Percentiles rank a stretch among this genome's conserved stretches.
These are phyloP conservation scores for Xenopus borealis DNA, from an alignment of 2,113 vertebrate genomes.

Conservation along the genomic window DNA sequence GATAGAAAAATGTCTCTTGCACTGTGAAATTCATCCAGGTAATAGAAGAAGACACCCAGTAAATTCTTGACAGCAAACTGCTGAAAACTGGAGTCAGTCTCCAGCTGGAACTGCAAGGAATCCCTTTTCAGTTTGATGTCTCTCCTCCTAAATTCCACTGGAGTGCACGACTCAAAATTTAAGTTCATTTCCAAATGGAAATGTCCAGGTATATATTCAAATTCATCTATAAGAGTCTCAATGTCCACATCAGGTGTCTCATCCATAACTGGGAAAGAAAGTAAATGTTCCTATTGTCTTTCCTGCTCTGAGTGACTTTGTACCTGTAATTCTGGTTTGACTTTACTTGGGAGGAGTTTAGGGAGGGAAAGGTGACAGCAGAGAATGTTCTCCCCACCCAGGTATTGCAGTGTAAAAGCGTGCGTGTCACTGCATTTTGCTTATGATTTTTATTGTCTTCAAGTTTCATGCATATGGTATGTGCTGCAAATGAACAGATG, in stretches of 20 bases:
- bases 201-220: constrained; percentile 85
- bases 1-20: constrained; percentile 75
- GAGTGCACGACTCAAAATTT: constrained; percentile 74
- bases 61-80: constrained; percentile 73
- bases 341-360: constrained; percentile 41
- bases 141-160: constrained; percentile 60
- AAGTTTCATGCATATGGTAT: too few species aligned
- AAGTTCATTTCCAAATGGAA: constrained; percentile 84
- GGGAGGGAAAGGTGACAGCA: constrained; percentile 19
- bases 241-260: constrained; percentile 63
- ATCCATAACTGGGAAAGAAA: constrained; percentile 56
- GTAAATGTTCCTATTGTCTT: constrained; percentile 17
- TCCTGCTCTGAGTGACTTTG: constrained; percentile 22
- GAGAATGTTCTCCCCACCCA: constrained; percentile 12
- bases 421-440: background rate
- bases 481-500: background rate
- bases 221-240: constrained; percentile 72
- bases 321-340: constrained; percentile 49
- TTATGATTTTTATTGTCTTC: background rate
- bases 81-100: constrained; percentile 63
- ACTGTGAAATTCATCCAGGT: constrained; percentile 71
- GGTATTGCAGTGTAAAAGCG: background rate
- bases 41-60: constrained; percentile 76
- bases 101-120: constrained; percentile 70
- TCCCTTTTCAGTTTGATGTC: constrained; percentile 77